Evolutionary conservation across 2,888 invertebrate genomes (phyloP).

Genomic region (Ypsolopha scabrella): DNA sequence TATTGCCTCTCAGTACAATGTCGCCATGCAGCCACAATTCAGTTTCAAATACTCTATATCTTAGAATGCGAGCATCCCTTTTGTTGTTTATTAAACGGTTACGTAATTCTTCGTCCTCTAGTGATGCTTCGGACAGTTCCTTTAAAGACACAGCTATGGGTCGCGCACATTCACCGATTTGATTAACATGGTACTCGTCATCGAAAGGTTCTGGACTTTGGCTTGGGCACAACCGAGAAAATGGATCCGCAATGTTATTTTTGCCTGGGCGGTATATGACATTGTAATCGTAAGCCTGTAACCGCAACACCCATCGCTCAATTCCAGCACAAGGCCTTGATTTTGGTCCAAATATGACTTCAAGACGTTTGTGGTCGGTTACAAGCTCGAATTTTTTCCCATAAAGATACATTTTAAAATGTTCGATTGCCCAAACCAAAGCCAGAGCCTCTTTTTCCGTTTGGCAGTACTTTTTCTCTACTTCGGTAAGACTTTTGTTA

Average conservation of each 20-base stretch:
- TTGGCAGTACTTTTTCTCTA: constrained; percentile 17
- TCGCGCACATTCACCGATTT: neutral
- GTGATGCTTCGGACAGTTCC: no score
- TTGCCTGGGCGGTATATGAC: constrained; percentile 12
- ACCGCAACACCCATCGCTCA: constrained; percentile 14
- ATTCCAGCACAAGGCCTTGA: constrained; percentile 17
- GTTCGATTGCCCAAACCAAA: constrained; percentile 18
- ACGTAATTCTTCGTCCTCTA: no score
- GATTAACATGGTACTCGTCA: neutral
- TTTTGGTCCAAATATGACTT: constrained; percentile 13
- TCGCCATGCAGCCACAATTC: no score
- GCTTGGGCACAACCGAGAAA: neutral
- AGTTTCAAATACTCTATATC: no score
- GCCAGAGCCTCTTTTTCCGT: constrained; percentile 22
- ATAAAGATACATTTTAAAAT: constrained; percentile 16
- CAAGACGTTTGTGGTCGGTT: constrained; percentile 32
- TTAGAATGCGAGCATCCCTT: no score
- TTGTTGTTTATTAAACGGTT: no score
- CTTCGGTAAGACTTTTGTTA: constrained; percentile 14
- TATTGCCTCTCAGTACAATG: no score
- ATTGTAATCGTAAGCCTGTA: constrained; percentile 14
- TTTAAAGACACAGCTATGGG: constrained; percentile 5
- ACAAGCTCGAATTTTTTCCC: constrained; percentile 21
- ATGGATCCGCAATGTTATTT: constrained; percentile 13
- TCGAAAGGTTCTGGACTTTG: neutral